Evolutionary conservation across 2,888 invertebrate genomes (phyloP), one percentile per base, ranked within the genome.

Genomic region (Orthonychiurus folsomi): DNA sequence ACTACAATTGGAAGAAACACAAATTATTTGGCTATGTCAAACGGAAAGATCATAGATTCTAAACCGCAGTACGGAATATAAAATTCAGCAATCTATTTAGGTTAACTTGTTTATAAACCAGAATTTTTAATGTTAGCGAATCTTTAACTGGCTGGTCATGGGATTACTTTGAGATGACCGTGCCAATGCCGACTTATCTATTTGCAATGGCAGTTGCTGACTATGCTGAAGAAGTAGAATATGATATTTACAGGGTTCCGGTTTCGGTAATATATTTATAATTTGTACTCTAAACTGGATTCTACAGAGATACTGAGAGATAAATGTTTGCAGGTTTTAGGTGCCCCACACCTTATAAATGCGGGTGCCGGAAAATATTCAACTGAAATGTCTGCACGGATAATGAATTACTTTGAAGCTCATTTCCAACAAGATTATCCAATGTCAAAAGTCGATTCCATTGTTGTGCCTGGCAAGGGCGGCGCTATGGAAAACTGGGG

Each of bases 401-500:
- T 66, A 1, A 60, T 68, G 57, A 27, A 56, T 3, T 28, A 53
- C 25, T 66, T 65, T 37, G 66, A 68, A 52, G 48, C 28, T 2
- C 50, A 52, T 53, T 66, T 63, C 27, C 56, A 59, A 1, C 50
- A 61, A 23, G 48, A 48, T 21, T 63, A 68, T 25, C 54, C 57
- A 24, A 62, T 63, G 63, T 62, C 62, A 1, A 68, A 68, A 57
- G 50, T 66, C 12, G 68, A 68, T 37, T 65, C 64, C 2, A 63
- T 66, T 26, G 62, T 56, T 18, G 66, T 68, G 0, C 66, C 66
- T 1, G 60, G 57, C 23, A 66, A 64, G n/a, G 55, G 64, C 12
- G 66, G 68, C 2, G 68, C 66, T n/a, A 68, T 68, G 68, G 63
- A 68, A 61, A 68, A 68, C 28, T 66, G 63, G 28, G 68, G 68